phyloP scores from a whole-genome alignment of 1,140 invertebrate genomes.

The Micrasema minimum region DNA sequence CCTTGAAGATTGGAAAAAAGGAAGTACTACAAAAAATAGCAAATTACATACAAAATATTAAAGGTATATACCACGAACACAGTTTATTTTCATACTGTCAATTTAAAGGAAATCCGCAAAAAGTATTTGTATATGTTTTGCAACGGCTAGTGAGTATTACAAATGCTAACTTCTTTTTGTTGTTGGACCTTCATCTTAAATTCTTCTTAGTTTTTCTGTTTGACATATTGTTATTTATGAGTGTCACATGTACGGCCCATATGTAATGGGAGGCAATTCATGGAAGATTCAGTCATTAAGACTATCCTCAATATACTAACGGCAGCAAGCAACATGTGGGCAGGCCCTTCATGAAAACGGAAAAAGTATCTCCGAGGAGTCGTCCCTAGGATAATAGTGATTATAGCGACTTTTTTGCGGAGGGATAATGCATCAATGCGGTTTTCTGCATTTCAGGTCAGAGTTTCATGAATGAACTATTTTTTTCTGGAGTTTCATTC shows the following conservation, averaged over 20 bases:
- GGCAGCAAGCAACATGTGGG: slow-evolving; percentile 7
- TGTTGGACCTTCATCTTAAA: too few relatives aligned
- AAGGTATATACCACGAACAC: too few relatives aligned
- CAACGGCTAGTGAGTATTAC: too few relatives aligned
- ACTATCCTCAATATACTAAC: not conserved
- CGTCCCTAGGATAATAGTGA: not conserved
- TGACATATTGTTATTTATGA: slow-evolving; percentile 21
- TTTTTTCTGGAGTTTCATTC: slow-evolving; percentile 1
- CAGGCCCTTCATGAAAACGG: not conserved
- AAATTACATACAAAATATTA: too few relatives aligned
- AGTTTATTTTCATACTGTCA: too few relatives aligned
- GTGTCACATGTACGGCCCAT: slow-evolving; percentile 9
- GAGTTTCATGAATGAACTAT: slow-evolving; percentile 46
- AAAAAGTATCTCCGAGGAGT: not conserved
- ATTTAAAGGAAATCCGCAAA: too few relatives aligned
- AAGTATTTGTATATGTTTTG: too few relatives aligned
- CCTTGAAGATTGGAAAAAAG: too few relatives aligned
- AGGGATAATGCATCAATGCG: not conserved
- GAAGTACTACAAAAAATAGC: too few relatives aligned
- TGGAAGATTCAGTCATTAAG: slow-evolving; percentile 32
- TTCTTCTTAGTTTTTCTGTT: not conserved
- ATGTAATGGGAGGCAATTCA: slow-evolving; percentile 27
- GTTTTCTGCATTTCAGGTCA: slow-evolving; percentile 28
- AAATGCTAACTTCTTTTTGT: too few relatives aligned
- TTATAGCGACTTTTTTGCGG: too few relatives aligned